A percentile compares a stretch with the other conserved stretches of the same genome.
These are phyloP conservation scores for Pagrus major DNA, from an alignment of 2,113 vertebrate genomes.

Conservation along the genomic window DNA sequence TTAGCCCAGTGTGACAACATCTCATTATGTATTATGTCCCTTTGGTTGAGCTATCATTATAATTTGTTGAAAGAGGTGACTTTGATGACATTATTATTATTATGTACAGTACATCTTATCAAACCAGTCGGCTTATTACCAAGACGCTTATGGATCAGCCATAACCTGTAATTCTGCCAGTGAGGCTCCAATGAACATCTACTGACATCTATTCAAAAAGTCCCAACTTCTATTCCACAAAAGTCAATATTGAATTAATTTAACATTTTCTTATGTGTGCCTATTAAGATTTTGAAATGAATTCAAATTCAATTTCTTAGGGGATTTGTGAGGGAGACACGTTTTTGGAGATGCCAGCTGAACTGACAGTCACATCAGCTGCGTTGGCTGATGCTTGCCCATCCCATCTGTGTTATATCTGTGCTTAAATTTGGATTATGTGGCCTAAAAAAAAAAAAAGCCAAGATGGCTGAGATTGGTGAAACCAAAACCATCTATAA, in stretches of 20 bases:
- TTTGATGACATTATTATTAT: constrained; percentile 42
- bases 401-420: too few species aligned
- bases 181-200: neutral
- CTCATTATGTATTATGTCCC: constrained; percentile 18
- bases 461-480: neutral
- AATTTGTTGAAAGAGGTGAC: constrained; percentile 10
- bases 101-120: constrained; percentile 11
- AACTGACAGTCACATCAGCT: neutral
- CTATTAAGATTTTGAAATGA: too few species aligned
- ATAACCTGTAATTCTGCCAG: constrained; percentile 8
- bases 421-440: neutral
- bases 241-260: neutral
- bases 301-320: neutral
- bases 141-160: constrained; percentile 2
- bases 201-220: neutral
- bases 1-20: neutral
- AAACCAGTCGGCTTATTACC: constrained; percentile 35
- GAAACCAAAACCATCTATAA: neutral
- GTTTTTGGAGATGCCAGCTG: neutral
- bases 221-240: neutral
- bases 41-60: constrained; percentile 19
- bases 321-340: constrained; percentile 7
- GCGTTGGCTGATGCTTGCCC: neutral
- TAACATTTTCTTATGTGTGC: neutral
- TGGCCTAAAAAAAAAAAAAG: neutral